Percentiles rank a stretch among this genome's conserved stretches.
Evolutionary conservation across 2,113 vertebrate genomes (phyloP).

Genomic region (Myrmecobius fasciatus): DNA sequence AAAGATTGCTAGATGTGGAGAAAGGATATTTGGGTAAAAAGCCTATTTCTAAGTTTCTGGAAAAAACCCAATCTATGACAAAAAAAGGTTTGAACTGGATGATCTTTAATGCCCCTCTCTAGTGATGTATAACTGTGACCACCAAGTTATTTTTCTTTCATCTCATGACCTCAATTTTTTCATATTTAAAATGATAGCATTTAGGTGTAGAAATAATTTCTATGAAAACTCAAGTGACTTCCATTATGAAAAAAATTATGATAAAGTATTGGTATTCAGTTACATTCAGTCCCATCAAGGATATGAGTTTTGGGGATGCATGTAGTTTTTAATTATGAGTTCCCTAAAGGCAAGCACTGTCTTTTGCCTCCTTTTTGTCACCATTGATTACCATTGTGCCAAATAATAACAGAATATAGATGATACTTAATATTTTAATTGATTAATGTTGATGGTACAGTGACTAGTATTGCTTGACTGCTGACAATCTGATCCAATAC

Average conservation of each 20-base stretch:
- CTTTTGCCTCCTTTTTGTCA: neutral
- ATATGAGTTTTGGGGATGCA: neutral
- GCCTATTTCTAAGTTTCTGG: neutral
- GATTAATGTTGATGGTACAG: neutral
- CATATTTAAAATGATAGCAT: neutral
- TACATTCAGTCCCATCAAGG: neutral
- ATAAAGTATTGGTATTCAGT: neutral
- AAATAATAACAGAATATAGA: neutral
- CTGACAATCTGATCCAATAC: neutral
- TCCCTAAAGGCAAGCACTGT: neutral
- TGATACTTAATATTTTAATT: neutral
- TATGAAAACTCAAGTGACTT: neutral
- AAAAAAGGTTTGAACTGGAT: neutral
- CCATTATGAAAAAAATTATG: neutral
- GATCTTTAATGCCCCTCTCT: neutral
- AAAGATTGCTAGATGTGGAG: neutral
- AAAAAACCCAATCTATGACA: neutral
- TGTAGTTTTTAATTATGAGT: neutral
- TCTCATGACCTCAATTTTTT: neutral
- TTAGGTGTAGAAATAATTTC: constrained; percentile 14
- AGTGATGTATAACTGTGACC: neutral
- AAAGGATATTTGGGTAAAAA: neutral
- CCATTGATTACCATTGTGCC: neutral
- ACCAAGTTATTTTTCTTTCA: neutral
- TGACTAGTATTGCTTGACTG: neutral